Evolutionary conservation across 2,797 vertebrate species (phyloP).

Genomic region (Oophaga sylvatica): DNA sequence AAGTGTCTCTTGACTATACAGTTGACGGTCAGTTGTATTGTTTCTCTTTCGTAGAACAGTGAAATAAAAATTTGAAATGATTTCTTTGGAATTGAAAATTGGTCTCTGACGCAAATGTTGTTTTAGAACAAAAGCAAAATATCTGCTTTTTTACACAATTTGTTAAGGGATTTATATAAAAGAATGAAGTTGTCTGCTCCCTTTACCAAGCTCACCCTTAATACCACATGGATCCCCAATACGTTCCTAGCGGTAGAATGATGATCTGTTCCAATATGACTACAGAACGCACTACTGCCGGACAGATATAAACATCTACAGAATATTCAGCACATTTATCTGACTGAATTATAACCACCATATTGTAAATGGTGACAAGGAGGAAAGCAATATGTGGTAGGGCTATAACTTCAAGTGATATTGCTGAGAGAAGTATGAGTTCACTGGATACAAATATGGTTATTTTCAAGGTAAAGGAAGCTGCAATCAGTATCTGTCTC

Average conservation of each 20-base stretch:
- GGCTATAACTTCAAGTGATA: slow-evolving; percentile 11
- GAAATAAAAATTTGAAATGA: slow-evolving; percentile 37
- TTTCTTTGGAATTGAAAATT: slow-evolving; percentile 35
- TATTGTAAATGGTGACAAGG: slow-evolving; percentile 32
- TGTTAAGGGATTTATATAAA: slow-evolving; percentile 21
- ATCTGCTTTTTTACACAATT: slow-evolving; percentile 24
- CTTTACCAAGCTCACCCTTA: slow-evolving; percentile 18
- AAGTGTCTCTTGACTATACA: slow-evolving; percentile 34
- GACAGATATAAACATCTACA: background rate
- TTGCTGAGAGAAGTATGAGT: background rate
- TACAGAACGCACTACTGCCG: background rate
- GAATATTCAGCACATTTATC: background rate
- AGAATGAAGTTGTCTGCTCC: background rate
- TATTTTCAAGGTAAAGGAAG: slow-evolving; percentile 22
- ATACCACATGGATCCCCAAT: slow-evolving; percentile 1
- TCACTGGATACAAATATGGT: background rate
- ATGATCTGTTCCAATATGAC: slow-evolving; percentile 26
- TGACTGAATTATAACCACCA: slow-evolving; percentile 21
- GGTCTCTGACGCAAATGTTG: slow-evolving; percentile 39
- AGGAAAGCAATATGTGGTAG: slow-evolving; percentile 15
- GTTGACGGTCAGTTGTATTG: background rate
- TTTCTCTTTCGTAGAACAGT: background rate
- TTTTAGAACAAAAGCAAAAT: slow-evolving; percentile 14
- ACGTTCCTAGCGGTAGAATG: slow-evolving; percentile 9
- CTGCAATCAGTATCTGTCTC: background rate